Evolutionary conservation across 2,888 invertebrate species (phyloP), one percentile per base, ranked within the genome.

Genomic region (Alsophila aescularia): DNA sequence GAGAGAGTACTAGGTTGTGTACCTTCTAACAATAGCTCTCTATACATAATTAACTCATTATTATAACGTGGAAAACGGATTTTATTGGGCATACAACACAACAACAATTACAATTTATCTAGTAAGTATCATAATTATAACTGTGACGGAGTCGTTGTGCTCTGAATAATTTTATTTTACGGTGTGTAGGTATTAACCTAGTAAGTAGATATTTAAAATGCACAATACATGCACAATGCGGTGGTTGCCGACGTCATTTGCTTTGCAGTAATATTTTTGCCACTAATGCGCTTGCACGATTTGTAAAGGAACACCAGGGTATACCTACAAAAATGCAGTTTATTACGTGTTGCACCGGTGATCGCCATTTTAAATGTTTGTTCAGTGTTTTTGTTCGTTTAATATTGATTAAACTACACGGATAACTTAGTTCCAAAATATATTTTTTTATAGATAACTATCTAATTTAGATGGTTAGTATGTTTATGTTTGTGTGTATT

Each of bases 181-280:
- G 73, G 77, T 80, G 78, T 74, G 75, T 75, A 82, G 78, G 75
- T 75, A 82, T 77, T 82, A 84, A 82, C 83, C 84, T 76, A 83
- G 86, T 87, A 87, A 83, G 86, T 87, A 87, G 18, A 5, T 24
- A 24, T 88, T 89, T 87, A 85, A 83, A 88, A 87, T 85, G 82
- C 82, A 87, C 24, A 24, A 24, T 24, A 24, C 83, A 84, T 86
- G 84, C 79, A 89, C 87, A 87, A 87, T 91, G 90, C 90, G 80
- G 90, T 77, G 73, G 82, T 88, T 83, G 84, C 73, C 87, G 84
- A 90, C 90, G 90, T 90, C 90, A 90, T 85, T 74, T 85, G 82
- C 79, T 87, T 90, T 91, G 90, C 90, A 91, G 90, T 90, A 81
- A 84, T 86, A 89, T 84, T 90, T 90, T 85, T 77, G 85, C 88